Percentiles rank a stretch among this genome's conserved stretches.
phyloP scores from a whole-genome alignment of 2,113 vertebrate species.

The Lepisosteus osseus region DNA sequence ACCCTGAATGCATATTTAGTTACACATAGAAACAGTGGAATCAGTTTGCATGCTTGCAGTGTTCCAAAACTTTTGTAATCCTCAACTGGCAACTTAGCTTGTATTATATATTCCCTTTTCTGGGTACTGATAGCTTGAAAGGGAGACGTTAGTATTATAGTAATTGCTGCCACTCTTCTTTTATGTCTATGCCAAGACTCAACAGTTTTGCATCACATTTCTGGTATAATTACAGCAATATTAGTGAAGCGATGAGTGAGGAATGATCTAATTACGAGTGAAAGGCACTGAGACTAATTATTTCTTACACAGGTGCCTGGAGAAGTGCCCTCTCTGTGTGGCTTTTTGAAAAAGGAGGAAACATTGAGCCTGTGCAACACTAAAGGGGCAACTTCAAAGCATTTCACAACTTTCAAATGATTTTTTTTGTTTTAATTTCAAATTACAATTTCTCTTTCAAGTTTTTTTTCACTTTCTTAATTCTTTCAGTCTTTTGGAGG shows the following conservation, averaged over 20 bases:
- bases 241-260: constrained; percentile 20
- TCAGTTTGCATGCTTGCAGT: too few relatives aligned
- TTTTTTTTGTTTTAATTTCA: not conserved
- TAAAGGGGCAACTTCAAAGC: constrained; percentile 10
- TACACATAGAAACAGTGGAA: not conserved
- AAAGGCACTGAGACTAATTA: constrained; percentile 11
- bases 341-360: not conserved
- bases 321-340: constrained; percentile 14
- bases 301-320: constrained; percentile 25
- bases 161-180: not conserved
- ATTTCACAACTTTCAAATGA: not conserved
- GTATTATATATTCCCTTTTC: not conserved
- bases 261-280: constrained; percentile 17
- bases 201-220: constrained; percentile 4
- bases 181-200: constrained; percentile 4
- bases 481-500: not conserved
- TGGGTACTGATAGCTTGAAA: not conserved
- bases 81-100: constrained; percentile 9
- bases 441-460: not conserved
- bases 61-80: not conserved
- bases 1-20: not conserved
- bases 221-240: constrained; percentile 5
- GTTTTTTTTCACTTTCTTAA: not conserved
- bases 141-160: constrained; percentile 5
- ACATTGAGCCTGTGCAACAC: not conserved